A percentile compares a stretch with the other conserved stretches of the same genome.
phyloP scores from a whole-genome alignment of 2,888 invertebrate genomes.

The Aporophyla lueneburgensis region DNA sequence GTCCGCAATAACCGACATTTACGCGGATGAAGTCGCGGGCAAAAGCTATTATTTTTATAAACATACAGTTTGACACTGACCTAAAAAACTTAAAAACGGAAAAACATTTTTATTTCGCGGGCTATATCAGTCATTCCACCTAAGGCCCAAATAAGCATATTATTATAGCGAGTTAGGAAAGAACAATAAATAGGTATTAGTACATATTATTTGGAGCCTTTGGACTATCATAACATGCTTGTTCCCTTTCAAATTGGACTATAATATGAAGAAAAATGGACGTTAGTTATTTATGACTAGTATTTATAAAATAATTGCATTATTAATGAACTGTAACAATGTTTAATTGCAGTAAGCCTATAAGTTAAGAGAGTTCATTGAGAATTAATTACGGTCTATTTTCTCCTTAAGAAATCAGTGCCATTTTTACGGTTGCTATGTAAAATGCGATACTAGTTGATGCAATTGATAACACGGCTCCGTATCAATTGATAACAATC shows the following conservation, averaged over 20 bases:
- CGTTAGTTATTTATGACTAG: background rate
- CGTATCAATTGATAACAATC: slow-evolving; percentile 21
- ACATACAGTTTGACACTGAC: too few relatives aligned
- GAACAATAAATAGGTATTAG: background rate
- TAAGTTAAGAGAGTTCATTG: background rate
- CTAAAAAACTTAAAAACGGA: too few relatives aligned
- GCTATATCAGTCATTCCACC: too few relatives aligned
- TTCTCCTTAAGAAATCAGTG: background rate
- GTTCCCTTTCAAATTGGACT: background rate
- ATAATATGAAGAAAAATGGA: background rate
- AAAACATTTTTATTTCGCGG: too few relatives aligned
- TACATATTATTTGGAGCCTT: background rate
- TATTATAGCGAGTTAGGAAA: too few relatives aligned
- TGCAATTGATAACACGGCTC: slow-evolving; percentile 2
- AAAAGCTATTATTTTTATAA: too few relatives aligned
- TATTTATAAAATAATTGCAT: background rate
- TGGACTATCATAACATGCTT: background rate
- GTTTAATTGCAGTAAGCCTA: slow-evolving; percentile 5
- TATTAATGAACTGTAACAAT: background rate
- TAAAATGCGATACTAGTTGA: slow-evolving; percentile 1
- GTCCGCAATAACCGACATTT: too few relatives aligned
- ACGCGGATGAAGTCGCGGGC: too few relatives aligned
- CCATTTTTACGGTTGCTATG: background rate
- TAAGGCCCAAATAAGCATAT: too few relatives aligned
- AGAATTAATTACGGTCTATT: slow-evolving; percentile 6